A percentile compares a stretch with the other conserved stretches of the same genome.
Evolutionary conservation across 2,113 vertebrate genomes (phyloP).

Genomic region (Podocnemis expansa): DNA sequence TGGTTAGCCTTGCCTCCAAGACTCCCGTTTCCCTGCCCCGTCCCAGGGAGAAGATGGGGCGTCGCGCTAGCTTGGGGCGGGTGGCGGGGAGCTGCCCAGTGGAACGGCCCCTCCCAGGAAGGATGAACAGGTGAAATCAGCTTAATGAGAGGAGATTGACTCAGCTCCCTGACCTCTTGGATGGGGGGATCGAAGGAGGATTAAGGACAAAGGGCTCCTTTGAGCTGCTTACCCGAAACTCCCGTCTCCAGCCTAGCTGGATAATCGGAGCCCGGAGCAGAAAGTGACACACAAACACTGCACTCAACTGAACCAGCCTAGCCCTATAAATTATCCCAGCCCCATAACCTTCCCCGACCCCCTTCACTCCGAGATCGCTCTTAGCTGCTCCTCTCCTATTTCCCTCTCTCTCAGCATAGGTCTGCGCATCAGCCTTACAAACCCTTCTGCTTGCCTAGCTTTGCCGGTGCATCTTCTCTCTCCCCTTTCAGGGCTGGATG

Average conservation of each 20-base stretch:
- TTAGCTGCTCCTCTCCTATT: not conserved
- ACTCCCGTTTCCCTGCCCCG: not conserved
- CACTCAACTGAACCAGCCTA: not conserved
- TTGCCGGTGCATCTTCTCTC: too few relatives aligned
- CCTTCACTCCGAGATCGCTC: not conserved
- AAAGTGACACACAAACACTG: not conserved
- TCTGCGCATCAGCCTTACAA: not conserved
- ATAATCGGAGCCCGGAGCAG: not conserved
- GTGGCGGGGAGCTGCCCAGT: not conserved
- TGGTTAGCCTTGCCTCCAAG: too few relatives aligned
- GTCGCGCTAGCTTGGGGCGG: not conserved
- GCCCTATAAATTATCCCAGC: not conserved
- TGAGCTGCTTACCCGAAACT: not conserved
- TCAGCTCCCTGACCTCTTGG: not conserved
- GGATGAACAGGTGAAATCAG: not conserved
- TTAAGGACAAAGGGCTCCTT: not conserved
- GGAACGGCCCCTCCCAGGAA: not conserved
- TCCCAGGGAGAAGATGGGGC: not conserved
- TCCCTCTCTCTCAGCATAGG: not conserved
- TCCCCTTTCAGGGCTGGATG: too few relatives aligned
- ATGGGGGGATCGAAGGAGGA: not conserved
- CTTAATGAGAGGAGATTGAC: not conserved
- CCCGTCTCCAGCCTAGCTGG: not conserved
- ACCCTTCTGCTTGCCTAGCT: not conserved
- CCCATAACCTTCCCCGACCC: not conserved